Base-by-base conservation (phyloP, 1,140 invertebrate genomes). In the Psix sp. region DNA sequence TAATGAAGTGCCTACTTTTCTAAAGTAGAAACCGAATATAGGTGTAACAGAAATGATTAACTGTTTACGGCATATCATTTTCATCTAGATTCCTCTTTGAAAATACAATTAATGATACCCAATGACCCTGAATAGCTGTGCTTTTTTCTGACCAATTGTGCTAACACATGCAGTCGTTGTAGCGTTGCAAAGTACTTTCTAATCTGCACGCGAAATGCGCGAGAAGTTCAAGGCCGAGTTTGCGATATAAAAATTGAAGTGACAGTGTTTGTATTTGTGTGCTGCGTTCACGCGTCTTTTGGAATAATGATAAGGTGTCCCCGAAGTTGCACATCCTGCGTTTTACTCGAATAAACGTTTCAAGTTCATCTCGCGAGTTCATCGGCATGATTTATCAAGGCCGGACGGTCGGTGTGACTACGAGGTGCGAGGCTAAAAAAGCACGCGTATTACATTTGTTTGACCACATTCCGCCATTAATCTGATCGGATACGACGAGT, bases 351-450 rank as follows among this genome's bases (percentile, higher is more conserved):
- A 31, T 40, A 48, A 48, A 54, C 66, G 42, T 60, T 46, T 48
- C 56, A 62, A 70, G 56, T 62, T 62, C 66, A 70, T 70, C 57
- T 49, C 31, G 31, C 40, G 66, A 70, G 66, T 70, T 70, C 66
- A 56, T 62, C 66, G 56, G 49, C 66, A 56, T 70, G 56, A 62
- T 62, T 70, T 56, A 62, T 56, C 57, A 70, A 70, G 65, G 65
- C 40, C 39, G 65, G 14, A 13, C 54, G 59, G 65, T 59, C 65
- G 51, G 51, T 68, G 54, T 38, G 39, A 60, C 24, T 38, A 43
- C 63, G 11, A 66, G 52, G 29, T 21, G 36, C 18, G 24, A 42
- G 49, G 42, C 21, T 35, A 24, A 49, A 45, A 56, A 56, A 49
- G n/a, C 51, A 42, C 17, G 24, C 33, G 42, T 48, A 46, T 52